Evolutionary conservation across 2,113 vertebrate species (phyloP).

Genomic region (Rhynchomys soricoides): DNA sequence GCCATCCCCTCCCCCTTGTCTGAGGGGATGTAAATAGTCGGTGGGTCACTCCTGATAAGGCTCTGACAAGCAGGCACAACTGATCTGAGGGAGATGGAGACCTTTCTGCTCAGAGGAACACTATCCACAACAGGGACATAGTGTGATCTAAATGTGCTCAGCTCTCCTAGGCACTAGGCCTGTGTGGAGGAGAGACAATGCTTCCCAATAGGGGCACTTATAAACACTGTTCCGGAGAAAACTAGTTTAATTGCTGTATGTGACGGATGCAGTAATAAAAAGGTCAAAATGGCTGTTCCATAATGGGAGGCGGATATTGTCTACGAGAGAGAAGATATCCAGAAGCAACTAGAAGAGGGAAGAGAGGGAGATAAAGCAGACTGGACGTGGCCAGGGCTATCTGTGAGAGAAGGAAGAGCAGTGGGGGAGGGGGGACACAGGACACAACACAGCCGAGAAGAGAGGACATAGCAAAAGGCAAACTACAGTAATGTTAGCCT

Average conservation of each 20-base stretch:
- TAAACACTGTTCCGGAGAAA: slow-evolving; percentile 1
- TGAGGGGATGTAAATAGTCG: neutral
- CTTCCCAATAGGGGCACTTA: neutral
- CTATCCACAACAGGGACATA: neutral
- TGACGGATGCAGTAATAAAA: neutral
- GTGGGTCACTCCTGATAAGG: neutral
- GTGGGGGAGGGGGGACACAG: no score
- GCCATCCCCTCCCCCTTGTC: neutral
- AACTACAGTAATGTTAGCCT: neutral
- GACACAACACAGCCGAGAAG: neutral
- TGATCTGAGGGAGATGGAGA: neutral
- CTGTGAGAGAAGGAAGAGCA: neutral
- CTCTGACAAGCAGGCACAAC: neutral
- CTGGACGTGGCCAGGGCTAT: neutral
- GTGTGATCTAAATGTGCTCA: neutral
- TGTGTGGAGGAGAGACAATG: neutral
- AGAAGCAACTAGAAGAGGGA: neutral
- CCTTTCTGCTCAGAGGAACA: neutral
- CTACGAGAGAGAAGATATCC: neutral
- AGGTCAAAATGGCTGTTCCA: neutral
- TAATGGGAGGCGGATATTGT: neutral
- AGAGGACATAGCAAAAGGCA: neutral
- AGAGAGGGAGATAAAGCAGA: neutral
- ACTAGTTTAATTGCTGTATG: neutral
- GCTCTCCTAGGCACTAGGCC: neutral